Evolutionary conservation across 2,797 vertebrate genomes (phyloP), one percentile per base, ranked within the genome.

Genomic region (Cetoscarus ocellatus): DNA sequence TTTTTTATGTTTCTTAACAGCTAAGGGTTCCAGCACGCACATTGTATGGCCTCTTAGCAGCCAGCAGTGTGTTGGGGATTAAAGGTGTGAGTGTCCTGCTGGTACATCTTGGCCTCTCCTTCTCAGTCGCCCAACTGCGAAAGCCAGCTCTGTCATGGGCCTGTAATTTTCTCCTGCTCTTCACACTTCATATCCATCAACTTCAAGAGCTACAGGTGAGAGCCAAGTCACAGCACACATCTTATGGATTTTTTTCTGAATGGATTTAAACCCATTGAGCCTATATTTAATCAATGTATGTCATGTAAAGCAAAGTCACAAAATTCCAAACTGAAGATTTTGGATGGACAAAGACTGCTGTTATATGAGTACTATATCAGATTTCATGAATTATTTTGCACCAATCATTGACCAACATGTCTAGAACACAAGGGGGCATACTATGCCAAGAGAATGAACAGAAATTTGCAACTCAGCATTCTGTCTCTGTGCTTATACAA

Each of bases 201-300:
- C 77, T 98, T 70, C 96, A 97, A 86, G 95, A 98, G 61, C 70
- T 96, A 10, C 96, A 98, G 96, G 98, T 98, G 86, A 58, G 89
- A 65, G 13, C 38, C 4, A 27, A 45, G n/a, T 11, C 27, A 15
- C 10, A 40, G 9, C 9, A 8, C 3, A 49, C 8, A 49, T 56
- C 62, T 36, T 18, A 5, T 14, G 43, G 13, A 17, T 61, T 57
- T 7, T 14, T 19, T 5, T 49, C 1, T 42, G 40, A 42, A 12
- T 19, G 3, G 47, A 7, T 40, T 1, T 1, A 0, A 15, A 40
- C 4, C 38, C 7, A 7, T 39, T 7, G 38, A 39, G 6, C 39
- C 40, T 13, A 34, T 19, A 13, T 47, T 15, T 18, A 18, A 6
- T 11, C 15, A 39, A 3, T 27, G 27, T 9, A 17, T 43, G 43